Evolutionary conservation across 2,888 invertebrate genomes (phyloP).

Genomic region (Lithophane leautieri): DNA sequence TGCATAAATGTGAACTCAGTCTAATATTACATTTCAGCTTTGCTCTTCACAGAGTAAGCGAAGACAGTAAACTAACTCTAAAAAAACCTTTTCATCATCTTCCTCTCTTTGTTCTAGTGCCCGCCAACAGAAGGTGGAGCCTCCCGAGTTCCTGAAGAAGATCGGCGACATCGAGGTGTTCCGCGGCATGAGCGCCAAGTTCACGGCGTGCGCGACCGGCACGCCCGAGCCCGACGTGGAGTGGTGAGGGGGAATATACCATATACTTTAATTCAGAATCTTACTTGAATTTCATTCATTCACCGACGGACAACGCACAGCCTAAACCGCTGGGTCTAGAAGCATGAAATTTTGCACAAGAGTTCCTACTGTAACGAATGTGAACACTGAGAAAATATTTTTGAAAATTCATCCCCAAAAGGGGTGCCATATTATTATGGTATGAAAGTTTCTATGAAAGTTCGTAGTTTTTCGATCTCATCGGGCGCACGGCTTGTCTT

Average conservation of each 20-base stretch:
- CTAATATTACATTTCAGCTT: too few species aligned
- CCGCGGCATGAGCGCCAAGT: constrained; percentile 96
- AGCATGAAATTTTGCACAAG: neutral
- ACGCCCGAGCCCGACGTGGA: constrained; percentile 96
- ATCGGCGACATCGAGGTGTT: constrained; percentile 97
- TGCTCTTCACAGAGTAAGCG: neutral
- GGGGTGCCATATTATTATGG: too few species aligned
- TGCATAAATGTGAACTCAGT: too few species aligned
- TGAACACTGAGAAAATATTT: too few species aligned
- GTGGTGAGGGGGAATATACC: constrained; percentile 68
- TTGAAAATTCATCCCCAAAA: too few species aligned
- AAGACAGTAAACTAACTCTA: neutral
- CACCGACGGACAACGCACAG: neutral
- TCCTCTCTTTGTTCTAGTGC: constrained; percentile 87
- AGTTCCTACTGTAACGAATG: too few species aligned
- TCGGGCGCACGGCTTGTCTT: too few species aligned
- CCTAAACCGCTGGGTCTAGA: too few species aligned
- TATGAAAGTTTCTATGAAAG: too few species aligned
- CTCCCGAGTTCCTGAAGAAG: constrained; percentile 96
- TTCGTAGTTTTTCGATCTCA: too few species aligned
- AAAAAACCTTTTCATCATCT: neutral
- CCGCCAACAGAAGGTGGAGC: constrained; percentile 93
- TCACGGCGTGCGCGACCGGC: constrained; percentile 97
- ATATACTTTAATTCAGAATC: too few species aligned
- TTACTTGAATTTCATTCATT: too few species aligned